phyloP scores from a whole-genome alignment of 2,797 vertebrate genomes.

The Macroramphosus scolopax region DNA sequence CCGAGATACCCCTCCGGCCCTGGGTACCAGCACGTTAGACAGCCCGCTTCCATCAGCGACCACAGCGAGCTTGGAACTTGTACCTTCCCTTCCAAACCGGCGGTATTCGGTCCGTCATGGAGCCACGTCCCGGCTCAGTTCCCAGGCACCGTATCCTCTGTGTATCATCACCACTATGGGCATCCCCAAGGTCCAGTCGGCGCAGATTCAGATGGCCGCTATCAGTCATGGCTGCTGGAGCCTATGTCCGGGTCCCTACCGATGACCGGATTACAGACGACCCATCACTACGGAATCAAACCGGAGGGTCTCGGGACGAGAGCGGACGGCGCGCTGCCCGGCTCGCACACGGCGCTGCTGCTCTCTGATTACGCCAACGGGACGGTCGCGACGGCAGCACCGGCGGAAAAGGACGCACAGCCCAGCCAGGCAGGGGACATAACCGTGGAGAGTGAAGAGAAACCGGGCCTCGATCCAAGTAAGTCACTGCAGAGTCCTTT shows the following conservation, averaged over 20 bases:
- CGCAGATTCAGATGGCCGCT: conserved; percentile 88
- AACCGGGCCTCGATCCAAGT: conserved; percentile 90
- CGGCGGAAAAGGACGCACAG: conserved; percentile 85
- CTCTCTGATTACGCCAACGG: conserved; percentile 90
- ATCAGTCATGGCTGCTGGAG: conserved; percentile 94
- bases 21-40: conserved; percentile 83
- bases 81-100: conserved; percentile 89
- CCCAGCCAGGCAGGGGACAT: conserved; percentile 80
- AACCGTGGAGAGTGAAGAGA: conserved; percentile 85
- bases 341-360: conserved; percentile 86
- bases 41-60: conserved; percentile 80
- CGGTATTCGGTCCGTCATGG: conserved; percentile 89
- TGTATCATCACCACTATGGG: conserved; percentile 89
- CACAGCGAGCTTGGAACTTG: conserved; percentile 87
- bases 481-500: conserved; percentile 74
- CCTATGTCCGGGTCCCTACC: conserved; percentile 88
- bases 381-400: conserved; percentile 78
- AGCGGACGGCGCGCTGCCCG: conserved; percentile 84
- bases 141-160: conserved; percentile 82
- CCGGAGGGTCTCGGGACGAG: conserved; percentile 84
- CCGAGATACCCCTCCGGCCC: conserved; percentile 82
- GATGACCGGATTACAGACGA: conserved; percentile 88
- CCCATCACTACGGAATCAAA: conserved; percentile 90
- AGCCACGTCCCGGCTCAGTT: conserved; percentile 87
- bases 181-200: conserved; percentile 83